Evolutionary conservation across 2,113 vertebrate genomes (phyloP).

Genomic region (Aspiorhynchus laticeps): DNA sequence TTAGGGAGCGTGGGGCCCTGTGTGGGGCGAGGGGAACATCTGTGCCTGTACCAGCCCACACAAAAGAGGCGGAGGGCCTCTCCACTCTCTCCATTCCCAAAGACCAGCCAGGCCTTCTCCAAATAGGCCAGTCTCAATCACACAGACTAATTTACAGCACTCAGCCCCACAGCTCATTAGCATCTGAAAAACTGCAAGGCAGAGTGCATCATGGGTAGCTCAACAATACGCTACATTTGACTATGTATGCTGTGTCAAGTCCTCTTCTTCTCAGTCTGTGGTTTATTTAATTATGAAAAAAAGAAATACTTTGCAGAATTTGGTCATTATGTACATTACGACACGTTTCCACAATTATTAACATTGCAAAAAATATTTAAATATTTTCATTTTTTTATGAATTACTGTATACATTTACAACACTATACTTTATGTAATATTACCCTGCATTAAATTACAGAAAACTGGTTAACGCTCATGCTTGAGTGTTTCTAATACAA

Average conservation of each 20-base stretch:
- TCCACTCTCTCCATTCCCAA: slow-evolving; percentile 61
- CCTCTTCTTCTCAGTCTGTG: background rate
- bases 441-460: too few species aligned
- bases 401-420: too few species aligned
- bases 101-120: slow-evolving; percentile 73
- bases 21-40: slow-evolving; percentile 79
- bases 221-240: slow-evolving; percentile 61
- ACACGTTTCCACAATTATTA: too few species aligned
- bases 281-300: background rate
- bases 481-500: too few species aligned
- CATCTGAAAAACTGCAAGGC: slow-evolving; percentile 74
- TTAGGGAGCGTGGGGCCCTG: slow-evolving; percentile 76
- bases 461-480: too few species aligned
- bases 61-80: slow-evolving; percentile 67
- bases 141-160: slow-evolving; percentile 77
- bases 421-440: too few species aligned
- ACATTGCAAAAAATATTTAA: too few species aligned
- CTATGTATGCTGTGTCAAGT: slow-evolving; percentile 35
- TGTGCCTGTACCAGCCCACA: slow-evolving; percentile 78
- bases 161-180: slow-evolving; percentile 74
- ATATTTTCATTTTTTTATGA: too few species aligned
- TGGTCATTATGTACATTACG: background rate
- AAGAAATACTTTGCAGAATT: background rate
- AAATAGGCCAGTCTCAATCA: slow-evolving; percentile 77
- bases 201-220: slow-evolving; percentile 66